Percentiles rank a stretch among this genome's conserved stretches.
phyloP scores from a whole-genome alignment of 2,888 invertebrate species.

The Disparrhopalites patrizii region DNA sequence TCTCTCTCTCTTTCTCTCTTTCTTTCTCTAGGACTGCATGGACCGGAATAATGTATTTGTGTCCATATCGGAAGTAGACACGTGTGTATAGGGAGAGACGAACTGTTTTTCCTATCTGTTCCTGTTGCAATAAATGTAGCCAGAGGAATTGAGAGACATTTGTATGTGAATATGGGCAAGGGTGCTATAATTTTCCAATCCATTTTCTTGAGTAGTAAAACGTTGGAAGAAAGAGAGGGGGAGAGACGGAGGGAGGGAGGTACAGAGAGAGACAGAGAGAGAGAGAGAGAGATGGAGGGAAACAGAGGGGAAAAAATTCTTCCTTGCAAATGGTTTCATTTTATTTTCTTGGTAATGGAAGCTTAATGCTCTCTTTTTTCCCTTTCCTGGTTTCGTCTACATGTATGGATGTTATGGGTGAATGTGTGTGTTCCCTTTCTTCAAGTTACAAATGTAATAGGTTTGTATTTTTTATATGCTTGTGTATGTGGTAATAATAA shows the following conservation, averaged over 20 bases:
- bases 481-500: not conserved
- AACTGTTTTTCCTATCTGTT: too few species aligned
- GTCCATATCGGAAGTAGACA: too few species aligned
- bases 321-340: constrained; percentile 44
- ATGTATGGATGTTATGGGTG: not conserved
- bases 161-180: constrained; percentile 15
- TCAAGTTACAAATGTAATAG: not conserved
- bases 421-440: not conserved
- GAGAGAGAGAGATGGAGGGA: too few species aligned
- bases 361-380: constrained; percentile 34
- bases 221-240: too few species aligned
- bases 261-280: too few species aligned
- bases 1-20: too few species aligned
- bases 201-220: constrained; percentile 37
- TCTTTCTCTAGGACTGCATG: too few species aligned
- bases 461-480: not conserved
- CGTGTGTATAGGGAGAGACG: too few species aligned
- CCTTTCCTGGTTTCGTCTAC: not conserved
- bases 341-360: constrained; percentile 42
- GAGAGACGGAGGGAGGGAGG: constrained; percentile 8
- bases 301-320: constrained; percentile 26
- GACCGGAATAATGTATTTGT: too few species aligned
- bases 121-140: constrained; percentile 20
- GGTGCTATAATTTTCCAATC: constrained; percentile 47
- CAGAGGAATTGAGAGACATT: constrained; percentile 6